phyloP scores from a whole-genome alignment of 2,113 vertebrate genomes.

The Emydura subglobosa region DNA sequence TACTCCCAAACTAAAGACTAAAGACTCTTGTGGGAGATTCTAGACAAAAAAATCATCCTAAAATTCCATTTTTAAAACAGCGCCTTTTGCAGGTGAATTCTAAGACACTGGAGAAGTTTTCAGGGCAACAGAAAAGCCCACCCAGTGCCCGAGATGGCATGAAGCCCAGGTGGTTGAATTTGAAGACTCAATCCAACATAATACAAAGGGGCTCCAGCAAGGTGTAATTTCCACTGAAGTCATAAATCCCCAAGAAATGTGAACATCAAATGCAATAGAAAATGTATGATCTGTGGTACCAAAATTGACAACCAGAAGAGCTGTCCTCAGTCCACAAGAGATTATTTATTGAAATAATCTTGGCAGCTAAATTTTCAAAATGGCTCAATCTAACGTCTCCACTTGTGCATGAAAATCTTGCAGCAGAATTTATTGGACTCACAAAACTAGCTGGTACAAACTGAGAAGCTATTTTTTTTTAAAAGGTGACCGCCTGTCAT shows the following conservation, averaged over 20 bases:
- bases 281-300: slow-evolving; percentile 17
- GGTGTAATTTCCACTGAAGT: slow-evolving; percentile 40
- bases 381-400: slow-evolving; percentile 33
- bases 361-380: slow-evolving; percentile 25
- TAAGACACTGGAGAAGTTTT: neutral
- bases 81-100: neutral
- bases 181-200: neutral
- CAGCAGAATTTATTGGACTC: neutral
- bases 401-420: neutral
- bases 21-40: neutral
- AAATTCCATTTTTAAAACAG: neutral
- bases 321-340: slow-evolving; percentile 44
- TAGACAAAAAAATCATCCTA: neutral
- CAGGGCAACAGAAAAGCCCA: neutral
- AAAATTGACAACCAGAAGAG: slow-evolving; percentile 37
- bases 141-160: neutral
- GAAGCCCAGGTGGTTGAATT: neutral
- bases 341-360: slow-evolving; percentile 21
- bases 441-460: slow-evolving; percentile 38
- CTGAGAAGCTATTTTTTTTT: slow-evolving; percentile 3
- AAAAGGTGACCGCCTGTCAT: neutral
- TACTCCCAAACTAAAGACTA: neutral
- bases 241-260: slow-evolving; percentile 19
- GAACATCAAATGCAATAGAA: slow-evolving; percentile 41
- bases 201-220: neutral